Conservation (phyloP, 35 echinoderm and acorn worm species). For the Anneissia japonica region DNA sequence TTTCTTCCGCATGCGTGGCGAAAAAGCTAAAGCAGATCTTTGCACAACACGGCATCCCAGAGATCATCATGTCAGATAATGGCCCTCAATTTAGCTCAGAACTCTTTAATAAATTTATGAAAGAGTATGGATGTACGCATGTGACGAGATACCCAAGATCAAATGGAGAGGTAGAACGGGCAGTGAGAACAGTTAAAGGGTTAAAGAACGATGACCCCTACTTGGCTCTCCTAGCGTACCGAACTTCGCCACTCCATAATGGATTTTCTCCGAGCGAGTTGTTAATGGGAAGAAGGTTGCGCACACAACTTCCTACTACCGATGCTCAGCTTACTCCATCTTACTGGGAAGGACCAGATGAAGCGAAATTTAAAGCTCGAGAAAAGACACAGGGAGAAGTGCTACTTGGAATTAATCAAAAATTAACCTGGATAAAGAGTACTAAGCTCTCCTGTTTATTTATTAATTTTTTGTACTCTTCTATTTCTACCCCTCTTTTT, state of each 20-base stretch:
- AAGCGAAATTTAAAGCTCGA: no score
- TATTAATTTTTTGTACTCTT: no score
- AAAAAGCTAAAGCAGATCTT: slow-evolving; percentile 23
- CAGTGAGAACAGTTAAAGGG: slow-evolving; percentile 15
- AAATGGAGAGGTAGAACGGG: slow-evolving; percentile 28
- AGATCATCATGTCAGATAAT: slow-evolving; percentile 9
- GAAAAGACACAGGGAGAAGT: not conserved
- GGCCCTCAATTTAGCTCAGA: not conserved
- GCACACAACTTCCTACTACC: slow-evolving; percentile 29
- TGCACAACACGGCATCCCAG: slow-evolving; percentile 16
- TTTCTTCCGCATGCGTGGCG: not conserved
- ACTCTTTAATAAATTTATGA: not conserved
- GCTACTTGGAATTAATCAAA: no score
- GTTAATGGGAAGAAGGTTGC: not conserved
- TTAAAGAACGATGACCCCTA: slow-evolving; percentile 14
- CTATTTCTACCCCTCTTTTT: no score
- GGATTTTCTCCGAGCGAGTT: slow-evolving; percentile 1
- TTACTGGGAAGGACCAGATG: not conserved
- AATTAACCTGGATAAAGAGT: no score
- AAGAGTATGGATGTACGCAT: slow-evolving; percentile 51
- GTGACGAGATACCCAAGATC: slow-evolving; percentile 23
- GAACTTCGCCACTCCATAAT: slow-evolving; percentile 43
- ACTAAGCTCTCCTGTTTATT: no score
- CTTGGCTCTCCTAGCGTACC: slow-evolving; percentile 41
- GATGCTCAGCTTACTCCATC: slow-evolving; percentile 16